phyloP scores from a whole-genome alignment of 2,888 invertebrate genomes.

The Orthosia gothica region DNA sequence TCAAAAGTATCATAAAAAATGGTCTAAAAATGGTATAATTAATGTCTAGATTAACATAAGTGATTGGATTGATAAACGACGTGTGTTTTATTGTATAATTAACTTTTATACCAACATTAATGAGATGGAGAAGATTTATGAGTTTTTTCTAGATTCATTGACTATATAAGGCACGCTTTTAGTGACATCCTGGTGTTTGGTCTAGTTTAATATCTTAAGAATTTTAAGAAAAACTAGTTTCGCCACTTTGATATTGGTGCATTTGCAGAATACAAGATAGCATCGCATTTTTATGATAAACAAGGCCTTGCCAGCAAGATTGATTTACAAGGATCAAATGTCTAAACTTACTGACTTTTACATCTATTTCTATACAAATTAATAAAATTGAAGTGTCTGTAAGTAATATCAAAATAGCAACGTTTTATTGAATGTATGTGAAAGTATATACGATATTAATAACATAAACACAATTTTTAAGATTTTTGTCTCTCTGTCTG shows the following conservation, averaged over 20 bases:
- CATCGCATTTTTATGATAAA: not conserved
- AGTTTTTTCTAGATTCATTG: constrained; percentile 16
- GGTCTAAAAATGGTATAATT: constrained; percentile 18
- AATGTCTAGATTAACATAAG: constrained; percentile 55
- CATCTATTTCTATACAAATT: too few relatives aligned
- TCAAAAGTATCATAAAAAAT: not conserved
- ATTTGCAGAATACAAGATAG: not conserved
- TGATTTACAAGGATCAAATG: not conserved
- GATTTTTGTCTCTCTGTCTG: too few relatives aligned
- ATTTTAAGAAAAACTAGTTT: constrained; percentile 16
- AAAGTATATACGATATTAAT: too few relatives aligned
- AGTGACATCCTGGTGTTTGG: constrained; percentile 25
- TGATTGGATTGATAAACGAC: constrained; percentile 49
- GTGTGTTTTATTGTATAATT: constrained; percentile 60
- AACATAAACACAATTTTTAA: too few relatives aligned
- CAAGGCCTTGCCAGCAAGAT: not conserved
- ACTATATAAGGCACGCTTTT: constrained; percentile 23
- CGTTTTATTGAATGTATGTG: too few relatives aligned
- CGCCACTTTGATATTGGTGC: not conserved
- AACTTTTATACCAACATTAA: constrained; percentile 46
- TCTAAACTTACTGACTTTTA: too few relatives aligned
- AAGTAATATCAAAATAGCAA: too few relatives aligned
- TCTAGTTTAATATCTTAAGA: constrained; percentile 9
- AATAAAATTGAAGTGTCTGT: too few relatives aligned
- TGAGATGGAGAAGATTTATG: constrained; percentile 54